Base-by-base conservation (phyloP, 2,888 invertebrate genomes). In the Calliopum simillimum region DNA sequence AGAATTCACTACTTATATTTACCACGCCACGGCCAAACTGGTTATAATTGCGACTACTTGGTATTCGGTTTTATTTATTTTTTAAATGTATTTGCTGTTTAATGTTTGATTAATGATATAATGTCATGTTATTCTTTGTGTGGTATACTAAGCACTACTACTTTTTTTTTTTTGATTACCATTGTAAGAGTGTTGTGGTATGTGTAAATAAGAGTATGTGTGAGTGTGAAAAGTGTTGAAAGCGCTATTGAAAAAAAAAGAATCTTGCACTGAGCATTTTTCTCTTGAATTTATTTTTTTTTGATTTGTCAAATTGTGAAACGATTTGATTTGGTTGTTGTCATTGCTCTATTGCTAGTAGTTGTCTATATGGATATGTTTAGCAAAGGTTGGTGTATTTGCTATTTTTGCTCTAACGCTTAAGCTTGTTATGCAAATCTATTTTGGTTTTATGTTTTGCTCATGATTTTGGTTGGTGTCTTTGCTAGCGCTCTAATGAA, bases 21-120 rank as follows among this genome's bases (percentile, higher is more conserved):
- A 83, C 82, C 82, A 82, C 83, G 82, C 81, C 79, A 82, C 79
- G 82, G 81, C 82, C 83, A 81, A 82, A 81, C 71, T 80, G 78
- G 78, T 71, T 75, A 77, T 79, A 74, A 76, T 77, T 78, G 71
- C 66, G 70, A 68, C 72, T 72, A 51, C 25, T 69, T 71, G n/a
- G 21, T 61, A 47, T 70, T 53, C 44, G 55, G 58, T 70, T 71
- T 62, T 46, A 19, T 63, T 59, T 21, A 66, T 67, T 70, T 71
- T 44, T 69, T 56, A 19, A n/a, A 16, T n/a, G 4, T 21, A 14
- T 49, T 64, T 43, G 51, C 41, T 49, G 49, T 11, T 6, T 16
- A 13, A 12, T n/a, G 49, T 49, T 19, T 49, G 33, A 8, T 33
- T 33, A 33, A 33, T 33, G 33, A 33, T 33, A 6, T 33, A 33